Evolutionary conservation across 2,797 vertebrate species (phyloP).

Genomic region (Chelmon rostratus): DNA sequence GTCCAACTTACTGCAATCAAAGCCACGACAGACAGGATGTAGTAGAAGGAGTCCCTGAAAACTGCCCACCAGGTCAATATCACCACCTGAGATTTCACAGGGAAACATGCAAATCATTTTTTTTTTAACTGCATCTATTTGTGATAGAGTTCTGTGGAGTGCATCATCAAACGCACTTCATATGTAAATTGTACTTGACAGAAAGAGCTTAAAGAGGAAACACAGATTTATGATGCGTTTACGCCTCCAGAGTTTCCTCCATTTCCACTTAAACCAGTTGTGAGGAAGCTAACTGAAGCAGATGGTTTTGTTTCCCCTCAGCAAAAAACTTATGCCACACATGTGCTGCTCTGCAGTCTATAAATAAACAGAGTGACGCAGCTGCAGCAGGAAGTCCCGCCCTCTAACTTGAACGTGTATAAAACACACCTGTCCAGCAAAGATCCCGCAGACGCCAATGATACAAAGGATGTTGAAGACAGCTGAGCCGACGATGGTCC

Average conservation of each 20-base stretch:
- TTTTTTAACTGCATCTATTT: not conserved
- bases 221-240: conserved; percentile 1
- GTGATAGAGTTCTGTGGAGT: not conserved
- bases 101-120: not conserved
- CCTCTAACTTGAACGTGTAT: conserved; percentile 17
- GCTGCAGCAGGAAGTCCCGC: conserved; percentile 32
- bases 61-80: conserved; percentile 95
- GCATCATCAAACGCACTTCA: not conserved
- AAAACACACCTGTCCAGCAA: conserved; percentile 94
- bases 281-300: conserved; percentile 33
- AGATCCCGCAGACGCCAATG: conserved; percentile 96
- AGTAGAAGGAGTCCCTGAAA: conserved; percentile 96
- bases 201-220: not conserved
- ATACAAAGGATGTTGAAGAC: conserved; percentile 99
- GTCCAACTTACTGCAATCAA: conserved; percentile 93
- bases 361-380: conserved; percentile 64
- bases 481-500: conserved; percentile 97
- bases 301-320: conserved; percentile 59
- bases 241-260: conserved; percentile 18
- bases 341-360: conserved; percentile 50
- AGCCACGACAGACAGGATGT: conserved; percentile 92
- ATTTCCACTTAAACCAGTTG: conserved; percentile 33
- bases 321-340: conserved; percentile 45
- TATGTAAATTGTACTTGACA: not conserved
- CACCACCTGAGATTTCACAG: conserved; percentile 88